phyloP scores from a whole-genome alignment of 2,888 invertebrate genomes.

The Acrobasis consociella region DNA sequence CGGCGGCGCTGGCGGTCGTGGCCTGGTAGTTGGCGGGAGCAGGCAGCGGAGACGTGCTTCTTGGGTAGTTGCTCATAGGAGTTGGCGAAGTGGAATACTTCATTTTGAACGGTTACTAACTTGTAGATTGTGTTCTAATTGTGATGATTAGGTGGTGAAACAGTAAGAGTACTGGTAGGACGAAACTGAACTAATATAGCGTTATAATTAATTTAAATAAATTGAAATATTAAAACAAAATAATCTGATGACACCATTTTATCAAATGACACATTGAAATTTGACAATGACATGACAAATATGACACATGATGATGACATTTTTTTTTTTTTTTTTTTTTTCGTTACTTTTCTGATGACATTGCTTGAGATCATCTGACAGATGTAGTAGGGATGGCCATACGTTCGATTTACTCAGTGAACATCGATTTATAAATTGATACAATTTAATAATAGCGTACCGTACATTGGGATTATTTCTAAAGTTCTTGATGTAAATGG shows the following conservation, averaged over 20 bases:
- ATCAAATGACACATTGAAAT: neutral
- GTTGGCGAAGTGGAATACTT: conserved; percentile 85
- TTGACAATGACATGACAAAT: neutral
- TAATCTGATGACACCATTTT: neutral
- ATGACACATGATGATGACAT: too few relatives aligned
- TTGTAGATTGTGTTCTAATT: neutral
- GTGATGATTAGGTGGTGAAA: neutral
- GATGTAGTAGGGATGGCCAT: too few relatives aligned
- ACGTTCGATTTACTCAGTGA: too few relatives aligned
- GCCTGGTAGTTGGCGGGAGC: conserved; percentile 86
- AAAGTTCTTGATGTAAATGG: too few relatives aligned
- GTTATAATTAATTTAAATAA: neutral
- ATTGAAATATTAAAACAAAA: neutral
- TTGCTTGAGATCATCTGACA: too few relatives aligned
- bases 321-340: too few relatives aligned
- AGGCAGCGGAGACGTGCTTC: conserved; percentile 86
- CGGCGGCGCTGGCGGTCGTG: conserved; percentile 90
- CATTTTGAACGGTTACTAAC: conserved; percentile 54
- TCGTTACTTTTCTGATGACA: too few relatives aligned
- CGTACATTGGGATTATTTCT: too few relatives aligned
- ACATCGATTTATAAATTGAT: too few relatives aligned
- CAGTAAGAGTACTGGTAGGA: neutral
- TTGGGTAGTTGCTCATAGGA: conserved; percentile 72
- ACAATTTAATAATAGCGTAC: neutral
- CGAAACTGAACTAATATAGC: neutral